These are phyloP conservation scores for Phragmatobia fuliginosa DNA, from an alignment of 2,888 invertebrate species.

Conservation along the genomic window DNA sequence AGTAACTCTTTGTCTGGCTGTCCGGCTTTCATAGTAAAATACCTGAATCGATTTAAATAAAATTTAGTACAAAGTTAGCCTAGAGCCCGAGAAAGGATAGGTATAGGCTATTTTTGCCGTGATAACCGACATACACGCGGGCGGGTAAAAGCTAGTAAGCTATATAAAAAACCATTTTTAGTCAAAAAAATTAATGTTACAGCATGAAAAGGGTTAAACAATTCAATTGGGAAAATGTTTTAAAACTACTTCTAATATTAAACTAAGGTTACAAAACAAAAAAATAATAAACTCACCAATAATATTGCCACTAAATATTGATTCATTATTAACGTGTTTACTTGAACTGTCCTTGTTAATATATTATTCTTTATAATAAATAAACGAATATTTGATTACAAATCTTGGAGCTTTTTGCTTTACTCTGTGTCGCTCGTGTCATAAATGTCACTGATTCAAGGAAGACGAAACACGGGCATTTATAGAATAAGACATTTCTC, in stretches of 20 bases:
- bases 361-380: neutral
- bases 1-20: too few species aligned
- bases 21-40: too few species aligned
- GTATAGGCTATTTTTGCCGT: too few species aligned
- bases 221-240: neutral
- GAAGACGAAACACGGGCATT: neutral
- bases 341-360: neutral
- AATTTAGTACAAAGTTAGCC: too few species aligned
- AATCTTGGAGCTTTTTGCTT: neutral
- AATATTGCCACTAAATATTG: neutral
- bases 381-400: neutral
- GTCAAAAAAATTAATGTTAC: too few species aligned
- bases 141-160: too few species aligned
- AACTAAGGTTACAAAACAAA: neutral
- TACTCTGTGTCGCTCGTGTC: neutral
- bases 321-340: neutral
- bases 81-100: too few species aligned
- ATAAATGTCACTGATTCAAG: neutral
- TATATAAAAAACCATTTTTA: too few species aligned
- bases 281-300: neutral
- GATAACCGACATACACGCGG: too few species aligned
- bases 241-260: neutral
- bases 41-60: too few species aligned
- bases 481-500: neutral
- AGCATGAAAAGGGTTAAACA: neutral